Evolutionary conservation across 2,113 vertebrate species (phyloP), one percentile per base, ranked within the genome.

Genomic region (Scopus umbretta): DNA sequence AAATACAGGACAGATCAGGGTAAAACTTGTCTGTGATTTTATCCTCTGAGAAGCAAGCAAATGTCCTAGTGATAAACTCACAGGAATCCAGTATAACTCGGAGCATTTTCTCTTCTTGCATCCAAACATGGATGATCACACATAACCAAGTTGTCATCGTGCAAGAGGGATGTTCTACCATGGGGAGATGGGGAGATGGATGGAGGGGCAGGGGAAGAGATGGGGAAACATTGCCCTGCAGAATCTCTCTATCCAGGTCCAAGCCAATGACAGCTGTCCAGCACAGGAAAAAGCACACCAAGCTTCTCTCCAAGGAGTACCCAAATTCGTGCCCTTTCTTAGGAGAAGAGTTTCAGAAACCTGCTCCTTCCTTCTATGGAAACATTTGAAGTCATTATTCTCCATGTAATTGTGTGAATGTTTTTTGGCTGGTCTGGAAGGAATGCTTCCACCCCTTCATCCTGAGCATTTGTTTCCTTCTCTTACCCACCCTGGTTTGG

Each of bases 181-280:
- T 0, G 0, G 56, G 38, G 38, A 88, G 23, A 14, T 0, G 0
- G 56, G 38, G 38, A 88, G 23, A 29, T 7, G 42, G 55, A 47
- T 9, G 21, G 34, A 67, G 27, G 6, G 32, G 9, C 42, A 71
- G 47, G 27, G 73, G 47, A 10, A 50, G 23, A 58, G 25, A 19
- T 3, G 23, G 34, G 55, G 16, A 83, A 76, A 85, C 12, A 22
- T 9, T 58, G 23, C 34, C 26, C 29, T 75, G n/a, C 38, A n/a
- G 62, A 62, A 55, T 10, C 2, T 38, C 63, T 70, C 70, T n/a
- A 36, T 38, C 8, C 27, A 32, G 23, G 11, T 61, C 47, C 47
- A 23, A 76, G 42, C 52, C 72, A 63, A 1, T 16, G 67, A 21
- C 2, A 17, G 8, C 38, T 70, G 38, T 18, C 45, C 32, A 58